Base-by-base conservation (phyloP, 1,140 invertebrate genomes). In the Drosophila nebulosa region DNA sequence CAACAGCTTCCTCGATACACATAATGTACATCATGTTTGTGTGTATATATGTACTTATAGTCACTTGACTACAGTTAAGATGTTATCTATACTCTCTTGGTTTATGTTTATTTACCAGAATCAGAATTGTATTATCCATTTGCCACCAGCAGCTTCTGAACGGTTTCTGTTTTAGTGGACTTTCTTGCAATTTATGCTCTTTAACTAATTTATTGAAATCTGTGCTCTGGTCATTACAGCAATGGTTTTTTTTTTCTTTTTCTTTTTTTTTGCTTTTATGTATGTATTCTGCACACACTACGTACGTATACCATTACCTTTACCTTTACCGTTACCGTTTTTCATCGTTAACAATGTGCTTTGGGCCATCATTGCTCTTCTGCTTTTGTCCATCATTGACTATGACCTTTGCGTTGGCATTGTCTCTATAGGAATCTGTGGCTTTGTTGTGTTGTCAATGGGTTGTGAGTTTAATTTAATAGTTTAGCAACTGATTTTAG, bases 281-380 rank as follows among this genome's bases (percentile, higher is more conserved):
- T 46, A 50, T 60, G 58, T 60, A 60, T 42, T 9, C 57, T 73
- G 60, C 72, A 61, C 60, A 68, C 42, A 53, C 18, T n/a, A 55
- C 12, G 18, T 36, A 53, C 51, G 35, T 5, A 22, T 59, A 24
- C 39, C 9, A 10, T 39, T 39, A 39, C 36, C 14, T 39, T 46
- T 46, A 46, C 39, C 39, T 42, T 42, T 42, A 42, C 39, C 70
- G 51, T n/a, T n/a, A n/a, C 58, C 70, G 51, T 64, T 59, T 68
- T 56, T 16, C 39, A 46, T 68, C 22, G 9, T 64, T 69, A 30
- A 64, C 27, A 59, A 73, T 58, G 12, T 58, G 27, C 30, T 58
- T 58, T 46, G 39, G 6, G 39, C 39, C 39, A 46, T 46, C 16
- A 46, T 46, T 46, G 39, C 10, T 46, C 16, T 46, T 21, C 18